Conservation (phyloP, 2,797 vertebrate genomes). For the Octomys mimax region DNA sequence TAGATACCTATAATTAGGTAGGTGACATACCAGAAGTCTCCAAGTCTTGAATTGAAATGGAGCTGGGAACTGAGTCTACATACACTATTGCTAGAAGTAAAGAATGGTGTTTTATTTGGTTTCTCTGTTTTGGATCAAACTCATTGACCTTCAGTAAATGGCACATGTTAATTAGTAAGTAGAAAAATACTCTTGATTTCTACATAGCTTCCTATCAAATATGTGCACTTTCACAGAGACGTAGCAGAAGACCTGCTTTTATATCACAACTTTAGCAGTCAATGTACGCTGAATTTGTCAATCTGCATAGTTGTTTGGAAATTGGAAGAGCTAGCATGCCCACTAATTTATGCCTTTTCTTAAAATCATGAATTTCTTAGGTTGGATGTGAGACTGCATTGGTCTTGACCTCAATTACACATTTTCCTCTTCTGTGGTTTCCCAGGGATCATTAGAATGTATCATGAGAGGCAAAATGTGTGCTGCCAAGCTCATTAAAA, state of each 20-base stretch:
- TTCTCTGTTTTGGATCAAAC: conserved; percentile 2
- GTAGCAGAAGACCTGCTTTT: conserved; percentile 10
- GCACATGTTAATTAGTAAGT: conserved; percentile 7
- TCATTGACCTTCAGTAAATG: background rate
- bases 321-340: background rate
- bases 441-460: background rate
- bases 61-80: background rate
- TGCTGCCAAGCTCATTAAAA: background rate
- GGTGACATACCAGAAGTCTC: background rate
- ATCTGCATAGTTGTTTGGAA: conserved; percentile 16
- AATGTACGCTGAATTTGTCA: conserved; percentile 41
- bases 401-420: conserved; percentile 40
- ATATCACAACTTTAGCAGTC: conserved; percentile 41
- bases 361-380: background rate
- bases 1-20: background rate
- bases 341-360: conserved; percentile 32
- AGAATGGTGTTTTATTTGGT: background rate
- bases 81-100: background rate
- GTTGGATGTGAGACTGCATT: background rate
- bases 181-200: conserved; percentile 8
- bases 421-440: conserved; percentile 21
- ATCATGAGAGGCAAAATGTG: conserved; percentile 19
- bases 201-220: background rate
- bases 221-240: background rate
- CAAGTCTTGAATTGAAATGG: conserved; percentile 13